A percentile compares a stretch with the other conserved stretches of the same genome.
phyloP scores from a whole-genome alignment of 2,888 invertebrate genomes.

The Cosmia trapezina region DNA sequence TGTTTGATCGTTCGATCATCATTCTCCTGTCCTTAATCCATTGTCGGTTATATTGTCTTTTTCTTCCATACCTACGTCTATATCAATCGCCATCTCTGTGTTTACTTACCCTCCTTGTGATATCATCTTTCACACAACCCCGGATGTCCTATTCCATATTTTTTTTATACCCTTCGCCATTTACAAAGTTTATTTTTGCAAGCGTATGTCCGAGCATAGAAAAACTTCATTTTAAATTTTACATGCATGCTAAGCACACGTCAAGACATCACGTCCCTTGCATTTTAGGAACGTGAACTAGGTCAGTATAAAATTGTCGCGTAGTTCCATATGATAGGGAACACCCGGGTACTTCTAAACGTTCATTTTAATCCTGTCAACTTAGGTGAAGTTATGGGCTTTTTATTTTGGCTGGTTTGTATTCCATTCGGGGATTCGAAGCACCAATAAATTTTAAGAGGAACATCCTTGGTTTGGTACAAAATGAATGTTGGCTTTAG shows the following conservation, averaged over 20 bases:
- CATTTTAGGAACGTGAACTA: slow-evolving; percentile 51
- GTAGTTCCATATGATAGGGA: slow-evolving; percentile 24
- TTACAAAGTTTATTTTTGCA: slow-evolving; percentile 11
- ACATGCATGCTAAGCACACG: slow-evolving; percentile 43
- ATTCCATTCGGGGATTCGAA: slow-evolving; percentile 26
- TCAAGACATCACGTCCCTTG: slow-evolving; percentile 51
- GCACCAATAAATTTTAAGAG: slow-evolving; percentile 24
- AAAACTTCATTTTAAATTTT: slow-evolving; percentile 42
- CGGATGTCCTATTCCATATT: not conserved
- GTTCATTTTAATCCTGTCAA: slow-evolving; percentile 37
- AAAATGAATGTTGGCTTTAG: slow-evolving; percentile 29
- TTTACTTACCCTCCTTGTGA: not conserved
- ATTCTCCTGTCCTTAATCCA: not conserved
- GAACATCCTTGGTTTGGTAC: slow-evolving; percentile 17
- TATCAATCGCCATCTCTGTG: not conserved
- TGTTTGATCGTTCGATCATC: slow-evolving; percentile 38
- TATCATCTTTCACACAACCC: not conserved
- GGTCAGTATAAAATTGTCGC: slow-evolving; percentile 48
- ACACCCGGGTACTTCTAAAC: slow-evolving; percentile 21
- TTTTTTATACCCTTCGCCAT: not conserved
- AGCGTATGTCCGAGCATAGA: slow-evolving; percentile 39
- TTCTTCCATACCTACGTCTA: not conserved
- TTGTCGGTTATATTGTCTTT: slow-evolving; percentile 8
- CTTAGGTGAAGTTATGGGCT: slow-evolving; percentile 24
- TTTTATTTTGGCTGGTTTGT: slow-evolving; percentile 40